These are phyloP conservation scores for Drosophila mulleri DNA, from an alignment of 2,888 invertebrate genomes.

Conservation along the genomic window DNA sequence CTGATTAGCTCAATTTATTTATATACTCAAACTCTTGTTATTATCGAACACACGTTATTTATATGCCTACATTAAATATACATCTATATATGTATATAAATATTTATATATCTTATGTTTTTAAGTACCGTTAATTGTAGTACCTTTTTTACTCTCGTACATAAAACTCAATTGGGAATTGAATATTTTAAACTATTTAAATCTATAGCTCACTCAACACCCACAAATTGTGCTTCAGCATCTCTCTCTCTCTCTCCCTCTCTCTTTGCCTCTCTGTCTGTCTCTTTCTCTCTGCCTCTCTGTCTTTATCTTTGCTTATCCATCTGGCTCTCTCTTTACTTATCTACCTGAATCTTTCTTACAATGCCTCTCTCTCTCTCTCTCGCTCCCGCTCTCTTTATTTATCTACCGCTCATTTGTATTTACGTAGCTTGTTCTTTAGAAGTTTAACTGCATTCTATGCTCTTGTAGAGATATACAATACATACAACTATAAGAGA, in stretches of 20 bases:
- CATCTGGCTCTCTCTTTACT: slow-evolving; percentile 14
- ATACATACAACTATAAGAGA: background rate
- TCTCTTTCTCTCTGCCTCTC: slow-evolving; percentile 8
- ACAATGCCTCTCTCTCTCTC: background rate
- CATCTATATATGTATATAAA: background rate
- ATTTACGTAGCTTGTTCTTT: slow-evolving; percentile 12
- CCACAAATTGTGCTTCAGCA: slow-evolving; percentile 25
- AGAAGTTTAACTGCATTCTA: background rate
- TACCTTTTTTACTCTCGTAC: slow-evolving; percentile 20
- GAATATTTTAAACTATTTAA: background rate
- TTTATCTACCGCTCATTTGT: slow-evolving; percentile 12
- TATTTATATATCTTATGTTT: slow-evolving; percentile 8
- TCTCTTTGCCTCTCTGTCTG: slow-evolving; percentile 16
- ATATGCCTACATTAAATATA: slow-evolving; percentile 4
- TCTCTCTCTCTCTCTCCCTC: slow-evolving; percentile 25
- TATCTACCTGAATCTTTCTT: no score
- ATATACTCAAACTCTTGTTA: slow-evolving; percentile 21
- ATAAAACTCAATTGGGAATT: slow-evolving; percentile 31
- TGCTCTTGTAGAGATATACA: background rate
- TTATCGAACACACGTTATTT: slow-evolving; percentile 32
- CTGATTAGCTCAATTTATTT: slow-evolving; percentile 56
- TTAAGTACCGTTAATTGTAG: slow-evolving; percentile 50
- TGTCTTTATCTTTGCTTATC: slow-evolving; percentile 29
- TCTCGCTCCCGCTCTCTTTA: slow-evolving; percentile 27
- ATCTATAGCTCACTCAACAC: slow-evolving; percentile 2